phyloP scores from a whole-genome alignment of 2,888 invertebrate genomes.

The Loripinus fragilis region DNA sequence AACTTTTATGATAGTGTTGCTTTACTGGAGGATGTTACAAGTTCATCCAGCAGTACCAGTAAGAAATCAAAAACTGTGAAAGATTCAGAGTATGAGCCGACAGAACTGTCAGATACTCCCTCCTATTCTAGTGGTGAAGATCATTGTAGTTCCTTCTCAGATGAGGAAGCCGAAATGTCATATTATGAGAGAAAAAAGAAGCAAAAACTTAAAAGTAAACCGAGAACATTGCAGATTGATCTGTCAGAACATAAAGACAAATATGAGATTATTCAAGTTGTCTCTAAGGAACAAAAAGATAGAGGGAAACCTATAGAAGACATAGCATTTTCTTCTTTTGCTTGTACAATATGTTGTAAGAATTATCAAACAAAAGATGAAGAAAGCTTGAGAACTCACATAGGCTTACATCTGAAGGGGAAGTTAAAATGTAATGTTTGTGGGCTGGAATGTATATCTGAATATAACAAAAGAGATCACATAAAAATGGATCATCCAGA shows the following conservation, averaged over 20 bases:
- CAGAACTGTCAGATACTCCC: neutral
- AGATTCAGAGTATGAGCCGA: neutral
- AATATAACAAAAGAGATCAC: neutral
- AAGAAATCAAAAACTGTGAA: too few relatives aligned
- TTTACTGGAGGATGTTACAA: too few relatives aligned
- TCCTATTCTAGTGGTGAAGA: neutral
- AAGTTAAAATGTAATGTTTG: neutral
- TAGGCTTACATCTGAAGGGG: neutral
- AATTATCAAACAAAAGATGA: neutral
- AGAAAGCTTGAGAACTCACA: neutral
- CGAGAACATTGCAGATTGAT: neutral
- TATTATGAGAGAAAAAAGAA: neutral
- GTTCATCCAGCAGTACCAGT: too few relatives aligned
- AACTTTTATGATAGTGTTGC: neutral
- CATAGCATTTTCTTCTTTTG: neutral
- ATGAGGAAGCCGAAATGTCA: neutral
- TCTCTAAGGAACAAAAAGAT: neutral
- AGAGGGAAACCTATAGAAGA: neutral
- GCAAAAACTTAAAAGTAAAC: neutral
- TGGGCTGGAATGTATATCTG: neutral
- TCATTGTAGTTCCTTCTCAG: neutral
- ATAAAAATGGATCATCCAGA: neutral
- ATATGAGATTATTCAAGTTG: neutral
- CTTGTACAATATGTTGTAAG: neutral
- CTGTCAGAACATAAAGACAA: neutral